A percentile compares a stretch with the other conserved stretches of the same genome.
phyloP scores from a whole-genome alignment of 30 jellyfish, hydroid and myxozoan genomes.

The Rhopilema esculentum region DNA sequence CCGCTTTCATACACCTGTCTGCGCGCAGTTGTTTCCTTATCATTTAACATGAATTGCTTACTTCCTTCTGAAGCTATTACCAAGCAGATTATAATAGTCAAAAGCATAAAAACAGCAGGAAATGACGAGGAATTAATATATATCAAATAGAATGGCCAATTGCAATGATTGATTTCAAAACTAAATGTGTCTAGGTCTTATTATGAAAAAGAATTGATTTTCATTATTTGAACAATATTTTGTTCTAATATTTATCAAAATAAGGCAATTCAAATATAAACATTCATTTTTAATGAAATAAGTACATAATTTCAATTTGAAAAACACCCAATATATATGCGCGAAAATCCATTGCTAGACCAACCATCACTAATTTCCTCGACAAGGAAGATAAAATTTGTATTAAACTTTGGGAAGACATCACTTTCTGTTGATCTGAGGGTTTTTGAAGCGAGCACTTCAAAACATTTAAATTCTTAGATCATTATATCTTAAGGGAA shows the following conservation, averaged over 20 bases:
- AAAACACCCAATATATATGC: not conserved
- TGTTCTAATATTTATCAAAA: not conserved
- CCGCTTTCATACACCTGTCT: too few relatives aligned
- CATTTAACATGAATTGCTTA: too few relatives aligned
- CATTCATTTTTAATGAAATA: not conserved
- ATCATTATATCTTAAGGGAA: too few relatives aligned
- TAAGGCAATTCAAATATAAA: not conserved
- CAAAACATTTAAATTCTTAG: too few relatives aligned
- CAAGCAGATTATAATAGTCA: not conserved
- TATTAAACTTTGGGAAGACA: too few relatives aligned
- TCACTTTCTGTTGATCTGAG: too few relatives aligned
- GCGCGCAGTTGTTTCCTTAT: too few relatives aligned
- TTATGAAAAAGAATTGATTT: not conserved
- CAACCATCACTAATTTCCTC: not conserved
- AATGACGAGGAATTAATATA: too few relatives aligned
- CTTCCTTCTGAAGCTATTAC: too few relatives aligned
- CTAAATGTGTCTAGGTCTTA: not conserved
- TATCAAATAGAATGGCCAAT: not conserved
- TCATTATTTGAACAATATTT: too few relatives aligned
- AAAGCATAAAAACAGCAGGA: not conserved
- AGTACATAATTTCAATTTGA: not conserved
- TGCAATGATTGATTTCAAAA: not conserved
- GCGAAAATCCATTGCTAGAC: not conserved
- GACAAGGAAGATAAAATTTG: too few relatives aligned
- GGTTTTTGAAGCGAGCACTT: too few relatives aligned